Evolutionary conservation across 2,888 invertebrate species (phyloP).

Genomic region (Epistrophe grossulariae): DNA sequence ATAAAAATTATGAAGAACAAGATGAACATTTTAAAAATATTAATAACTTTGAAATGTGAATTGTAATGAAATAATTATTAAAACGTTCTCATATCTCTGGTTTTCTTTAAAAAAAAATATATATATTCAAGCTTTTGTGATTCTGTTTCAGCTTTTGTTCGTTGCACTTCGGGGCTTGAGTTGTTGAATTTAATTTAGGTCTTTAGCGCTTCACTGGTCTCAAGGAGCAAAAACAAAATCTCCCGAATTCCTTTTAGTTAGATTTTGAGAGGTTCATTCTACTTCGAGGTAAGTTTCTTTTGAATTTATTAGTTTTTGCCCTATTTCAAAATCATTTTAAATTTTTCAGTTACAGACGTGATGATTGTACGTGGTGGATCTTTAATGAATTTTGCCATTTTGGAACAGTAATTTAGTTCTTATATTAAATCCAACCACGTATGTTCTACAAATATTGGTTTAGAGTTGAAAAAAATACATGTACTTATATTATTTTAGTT

Average conservation of each 20-base stretch:
- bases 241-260: background rate
- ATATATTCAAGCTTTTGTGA: conserved; percentile 58
- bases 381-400: background rate
- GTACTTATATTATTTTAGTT: background rate
- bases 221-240: too few relatives aligned
- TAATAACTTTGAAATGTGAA: conserved; percentile 75
- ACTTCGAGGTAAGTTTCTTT: background rate
- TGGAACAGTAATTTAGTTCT: background rate
- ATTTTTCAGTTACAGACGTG: background rate
- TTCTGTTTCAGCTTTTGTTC: conserved; percentile 53
- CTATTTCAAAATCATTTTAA: background rate
- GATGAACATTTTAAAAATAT: conserved; percentile 64
- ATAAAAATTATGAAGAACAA: conserved; percentile 50
- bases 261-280: background rate
- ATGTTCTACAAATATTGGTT: background rate
- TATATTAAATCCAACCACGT: background rate
- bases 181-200: conserved; percentile 51
- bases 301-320: background rate
- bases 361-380: background rate
- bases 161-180: conserved; percentile 55
- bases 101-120: conserved; percentile 61
- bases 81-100: conserved; percentile 76
- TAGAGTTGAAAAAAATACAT: background rate
- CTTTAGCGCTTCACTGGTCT: background rate
- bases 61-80: conserved; percentile 76